A percentile compares a stretch with the other conserved stretches of the same genome.
These are phyloP conservation scores for Rhyacophila evoluta DNA, from an alignment of 2,888 invertebrate species.

Conservation along the genomic window DNA sequence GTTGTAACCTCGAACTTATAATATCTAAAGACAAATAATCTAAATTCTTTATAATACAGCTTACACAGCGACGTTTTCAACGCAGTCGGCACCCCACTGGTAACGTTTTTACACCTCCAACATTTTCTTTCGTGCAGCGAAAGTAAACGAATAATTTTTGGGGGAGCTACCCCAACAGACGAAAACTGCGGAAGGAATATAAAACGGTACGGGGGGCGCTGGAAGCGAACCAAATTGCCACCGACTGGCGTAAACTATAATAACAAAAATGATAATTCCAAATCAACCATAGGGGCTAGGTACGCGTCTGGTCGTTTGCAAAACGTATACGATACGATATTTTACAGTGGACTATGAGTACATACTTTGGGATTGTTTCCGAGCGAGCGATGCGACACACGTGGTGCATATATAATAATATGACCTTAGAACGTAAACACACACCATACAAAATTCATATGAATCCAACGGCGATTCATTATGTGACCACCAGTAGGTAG, in stretches of 20 bases:
- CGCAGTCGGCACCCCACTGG: background rate
- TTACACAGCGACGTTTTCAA: too few species aligned
- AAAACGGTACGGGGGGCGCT: background rate
- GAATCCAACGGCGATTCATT: background rate
- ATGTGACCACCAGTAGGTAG: background rate
- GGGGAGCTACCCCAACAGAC: slow-evolving; percentile 5
- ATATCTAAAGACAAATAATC: too few species aligned
- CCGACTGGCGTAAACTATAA: slow-evolving; percentile 16
- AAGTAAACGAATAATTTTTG: background rate
- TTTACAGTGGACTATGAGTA: too few species aligned
- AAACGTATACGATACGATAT: too few species aligned
- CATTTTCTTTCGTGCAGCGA: background rate
- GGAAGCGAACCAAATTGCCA: background rate
- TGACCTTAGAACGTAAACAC: too few species aligned
- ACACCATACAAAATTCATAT: background rate
- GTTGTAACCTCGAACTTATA: too few species aligned
- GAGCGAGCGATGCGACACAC: too few species aligned
- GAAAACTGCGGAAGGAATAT: background rate
- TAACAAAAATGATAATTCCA: background rate
- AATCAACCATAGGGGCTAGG: background rate
- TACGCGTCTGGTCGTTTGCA: too few species aligned
- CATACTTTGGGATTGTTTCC: too few species aligned
- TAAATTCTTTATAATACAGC: too few species aligned
- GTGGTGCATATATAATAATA: too few species aligned
- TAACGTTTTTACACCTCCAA: background rate